A percentile compares a stretch with the other conserved stretches of the same genome.
These are phyloP conservation scores for Aquatica leii DNA, from an alignment of 2,888 invertebrate genomes.

Conservation along the genomic window DNA sequence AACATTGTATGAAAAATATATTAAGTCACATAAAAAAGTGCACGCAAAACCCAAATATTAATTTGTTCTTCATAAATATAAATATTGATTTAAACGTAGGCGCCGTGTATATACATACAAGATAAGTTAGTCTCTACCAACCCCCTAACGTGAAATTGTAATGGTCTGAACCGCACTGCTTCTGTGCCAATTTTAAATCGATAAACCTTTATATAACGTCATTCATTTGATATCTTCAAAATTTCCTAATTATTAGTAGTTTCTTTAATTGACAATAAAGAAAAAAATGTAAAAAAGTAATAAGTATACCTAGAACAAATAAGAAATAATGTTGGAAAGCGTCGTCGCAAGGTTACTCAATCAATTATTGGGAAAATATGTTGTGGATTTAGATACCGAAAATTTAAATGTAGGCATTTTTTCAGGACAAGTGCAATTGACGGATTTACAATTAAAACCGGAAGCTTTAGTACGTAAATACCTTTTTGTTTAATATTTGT, in stretches of 20 bases:
- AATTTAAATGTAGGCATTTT: slow-evolving; percentile 85
- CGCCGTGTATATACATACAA: slow-evolving; percentile 30
- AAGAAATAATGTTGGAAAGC: slow-evolving; percentile 74
- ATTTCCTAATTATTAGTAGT: background rate
- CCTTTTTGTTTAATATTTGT: background rate
- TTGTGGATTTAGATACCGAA: slow-evolving; percentile 83
- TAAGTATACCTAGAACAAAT: background rate
- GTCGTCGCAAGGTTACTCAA: slow-evolving; percentile 81
- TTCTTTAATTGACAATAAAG: background rate
- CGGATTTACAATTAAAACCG: slow-evolving; percentile 79
- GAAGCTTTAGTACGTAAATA: slow-evolving; percentile 79
- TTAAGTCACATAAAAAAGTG: no score
- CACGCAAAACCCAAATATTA: no score
- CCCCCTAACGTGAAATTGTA: slow-evolving; percentile 40
- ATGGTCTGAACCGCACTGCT: slow-evolving; percentile 34
- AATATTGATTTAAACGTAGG: slow-evolving; percentile 48
- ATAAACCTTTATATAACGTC: slow-evolving; percentile 31
- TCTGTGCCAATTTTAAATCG: slow-evolving; percentile 34
- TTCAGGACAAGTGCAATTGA: slow-evolving; percentile 80
- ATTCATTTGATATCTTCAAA: slow-evolving; percentile 2
- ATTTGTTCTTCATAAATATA: background rate
- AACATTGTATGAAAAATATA: no score
- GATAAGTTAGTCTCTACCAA: slow-evolving; percentile 34
- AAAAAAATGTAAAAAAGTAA: background rate
- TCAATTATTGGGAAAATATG: slow-evolving; percentile 81